Conservation (phyloP, 2,888 invertebrate species). For the Cryptophagus acutangulus region DNA sequence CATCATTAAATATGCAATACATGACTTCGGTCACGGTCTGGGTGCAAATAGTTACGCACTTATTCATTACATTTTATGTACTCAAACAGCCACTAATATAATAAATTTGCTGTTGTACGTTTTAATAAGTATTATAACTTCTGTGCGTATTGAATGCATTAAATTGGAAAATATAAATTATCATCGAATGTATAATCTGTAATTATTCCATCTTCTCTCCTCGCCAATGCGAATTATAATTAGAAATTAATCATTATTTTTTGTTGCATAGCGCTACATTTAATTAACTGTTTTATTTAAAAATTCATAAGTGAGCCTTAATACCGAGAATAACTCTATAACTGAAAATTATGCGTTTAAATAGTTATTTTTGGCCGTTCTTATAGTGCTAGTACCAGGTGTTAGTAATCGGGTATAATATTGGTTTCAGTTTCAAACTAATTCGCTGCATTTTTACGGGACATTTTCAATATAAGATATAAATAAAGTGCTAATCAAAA, state of each 20-base stretch:
- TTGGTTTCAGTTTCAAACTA: too few relatives aligned
- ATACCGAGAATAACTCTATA: too few relatives aligned
- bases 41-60: constrained; percentile 23
- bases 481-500: too few relatives aligned
- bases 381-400: too few relatives aligned
- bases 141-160: not conserved
- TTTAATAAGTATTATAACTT: not conserved
- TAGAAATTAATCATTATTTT: not conserved
- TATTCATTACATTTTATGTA: constrained; percentile 22
- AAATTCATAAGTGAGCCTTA: too few relatives aligned
- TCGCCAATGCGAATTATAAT: too few relatives aligned
- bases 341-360: too few relatives aligned
- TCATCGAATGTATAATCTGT: too few relatives aligned
- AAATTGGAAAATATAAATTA: not conserved
- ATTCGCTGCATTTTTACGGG: constrained; percentile 35
- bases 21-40: constrained; percentile 29
- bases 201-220: too few relatives aligned
- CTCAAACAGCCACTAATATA: constrained; percentile 11
- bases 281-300: too few relatives aligned
- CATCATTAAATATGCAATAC: constrained; percentile 35
- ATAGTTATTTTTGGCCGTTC: too few relatives aligned
- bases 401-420: too few relatives aligned
- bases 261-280: not conserved
- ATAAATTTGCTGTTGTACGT: constrained; percentile 14
- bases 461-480: not conserved